Evolutionary conservation across 2,888 invertebrate genomes (phyloP).

Genomic region (Noctua pronuba): DNA sequence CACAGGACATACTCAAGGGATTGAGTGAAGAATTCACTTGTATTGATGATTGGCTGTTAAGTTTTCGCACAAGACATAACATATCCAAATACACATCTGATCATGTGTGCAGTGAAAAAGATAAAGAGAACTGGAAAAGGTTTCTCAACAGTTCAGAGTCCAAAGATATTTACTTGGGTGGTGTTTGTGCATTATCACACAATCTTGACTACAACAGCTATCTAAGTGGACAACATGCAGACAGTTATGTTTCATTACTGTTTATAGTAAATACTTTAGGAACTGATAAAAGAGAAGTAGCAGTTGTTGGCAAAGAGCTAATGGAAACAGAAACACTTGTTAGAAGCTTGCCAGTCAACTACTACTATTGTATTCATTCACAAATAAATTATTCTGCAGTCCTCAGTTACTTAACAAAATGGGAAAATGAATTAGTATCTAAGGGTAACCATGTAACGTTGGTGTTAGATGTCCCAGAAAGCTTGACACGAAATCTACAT

Average conservation of each 20-base stretch:
- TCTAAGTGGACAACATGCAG: conserved; percentile 60
- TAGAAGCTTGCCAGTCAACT: conserved; percentile 71
- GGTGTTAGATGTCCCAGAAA: conserved; percentile 68
- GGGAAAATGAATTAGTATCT: conserved; percentile 68
- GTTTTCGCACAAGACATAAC: conserved; percentile 71
- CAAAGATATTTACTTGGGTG: conserved; percentile 69
- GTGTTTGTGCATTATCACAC: conserved; percentile 69
- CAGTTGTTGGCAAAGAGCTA: conserved; percentile 69
- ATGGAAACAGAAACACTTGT: conserved; percentile 58
- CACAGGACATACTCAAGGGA: conserved; percentile 66
- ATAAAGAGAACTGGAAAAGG: conserved; percentile 67
- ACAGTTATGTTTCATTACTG: conserved; percentile 70
- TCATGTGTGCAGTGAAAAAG: conserved; percentile 55
- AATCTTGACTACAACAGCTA: conserved; percentile 67
- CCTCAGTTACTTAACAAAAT: conserved; percentile 67
- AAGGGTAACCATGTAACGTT: conserved; percentile 65
- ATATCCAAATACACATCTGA: conserved; percentile 66
- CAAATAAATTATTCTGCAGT: conserved; percentile 67
- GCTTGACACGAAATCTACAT: conserved; percentile 55
- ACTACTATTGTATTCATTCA: conserved; percentile 66
- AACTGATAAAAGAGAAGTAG: conserved; percentile 67
- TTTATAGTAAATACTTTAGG: conserved; percentile 69
- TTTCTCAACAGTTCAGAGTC: conserved; percentile 61
- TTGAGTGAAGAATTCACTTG: conserved; percentile 66
- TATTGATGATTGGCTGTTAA: conserved; percentile 71